phyloP scores from a whole-genome alignment of 1,140 invertebrate genomes.

The Solenopsis fugax region DNA sequence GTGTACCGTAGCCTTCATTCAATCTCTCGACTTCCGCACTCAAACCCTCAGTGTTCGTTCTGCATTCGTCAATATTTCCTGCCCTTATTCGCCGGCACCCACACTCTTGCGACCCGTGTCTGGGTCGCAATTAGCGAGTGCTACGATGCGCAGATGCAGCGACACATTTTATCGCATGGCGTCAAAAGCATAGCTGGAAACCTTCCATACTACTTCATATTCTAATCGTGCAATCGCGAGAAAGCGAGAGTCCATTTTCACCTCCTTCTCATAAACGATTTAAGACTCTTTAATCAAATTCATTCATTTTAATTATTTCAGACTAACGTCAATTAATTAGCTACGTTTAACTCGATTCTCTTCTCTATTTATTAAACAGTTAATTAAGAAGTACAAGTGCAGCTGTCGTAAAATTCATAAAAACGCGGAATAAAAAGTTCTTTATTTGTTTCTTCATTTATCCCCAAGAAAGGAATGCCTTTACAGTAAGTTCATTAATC shows the following conservation, averaged over 20 bases:
- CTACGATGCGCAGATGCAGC: conserved; percentile 11
- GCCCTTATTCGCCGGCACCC: conserved; percentile 14
- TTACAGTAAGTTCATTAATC: not conserved
- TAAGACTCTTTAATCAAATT: conserved; percentile 12
- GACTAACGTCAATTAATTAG: not conserved
- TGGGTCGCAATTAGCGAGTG: conserved; percentile 37
- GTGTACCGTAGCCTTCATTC: not conserved
- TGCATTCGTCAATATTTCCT: conserved; percentile 47
- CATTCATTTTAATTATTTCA: not conserved
- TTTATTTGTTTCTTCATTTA: conserved; percentile 7
- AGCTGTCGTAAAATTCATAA: not conserved
- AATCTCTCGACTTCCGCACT: conserved; percentile 17
- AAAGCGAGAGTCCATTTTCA: not conserved
- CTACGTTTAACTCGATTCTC: not conserved
- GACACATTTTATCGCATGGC: conserved; percentile 2
- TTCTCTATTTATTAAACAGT: not conserved
- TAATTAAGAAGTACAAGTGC: not conserved
- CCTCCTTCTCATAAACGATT: not conserved
- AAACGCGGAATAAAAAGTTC: not conserved
- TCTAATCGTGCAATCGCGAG: not conserved
- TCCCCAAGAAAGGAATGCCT: not conserved
- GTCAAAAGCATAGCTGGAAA: conserved; percentile 6
- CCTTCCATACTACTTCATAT: not conserved
- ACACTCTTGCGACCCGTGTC: not conserved
- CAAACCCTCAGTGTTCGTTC: not conserved